Evolutionary conservation across 2,113 vertebrate genomes (phyloP).

Genomic region (Oreochromis tanganicae): DNA sequence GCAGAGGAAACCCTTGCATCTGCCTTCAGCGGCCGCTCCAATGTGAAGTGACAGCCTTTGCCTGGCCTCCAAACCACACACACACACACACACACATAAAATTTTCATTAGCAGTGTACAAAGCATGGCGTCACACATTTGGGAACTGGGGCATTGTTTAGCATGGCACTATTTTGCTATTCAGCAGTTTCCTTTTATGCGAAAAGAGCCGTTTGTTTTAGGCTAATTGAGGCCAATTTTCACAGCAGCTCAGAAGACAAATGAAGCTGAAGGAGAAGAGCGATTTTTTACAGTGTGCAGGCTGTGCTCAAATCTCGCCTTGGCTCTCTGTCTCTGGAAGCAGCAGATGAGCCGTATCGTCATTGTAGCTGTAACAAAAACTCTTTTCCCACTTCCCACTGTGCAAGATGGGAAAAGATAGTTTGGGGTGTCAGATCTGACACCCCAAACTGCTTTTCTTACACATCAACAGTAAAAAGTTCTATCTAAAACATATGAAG

Average conservation of each 20-base stretch:
- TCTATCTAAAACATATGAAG: not conserved
- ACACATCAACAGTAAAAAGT: not conserved
- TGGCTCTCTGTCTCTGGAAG: not conserved
- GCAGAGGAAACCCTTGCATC: constrained; percentile 44
- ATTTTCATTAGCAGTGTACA: constrained; percentile 33
- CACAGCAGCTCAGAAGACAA: not conserved
- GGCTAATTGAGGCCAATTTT: not conserved
- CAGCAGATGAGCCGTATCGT: not conserved
- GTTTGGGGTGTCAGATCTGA: not conserved
- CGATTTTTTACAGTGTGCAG: not conserved
- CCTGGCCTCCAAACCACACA: not conserved
- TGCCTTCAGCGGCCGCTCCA: constrained; percentile 8
- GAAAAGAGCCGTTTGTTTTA: not conserved
- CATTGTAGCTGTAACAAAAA: not conserved
- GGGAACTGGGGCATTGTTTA: constrained; percentile 31
- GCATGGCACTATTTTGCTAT: not conserved
- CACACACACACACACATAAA: not conserved
- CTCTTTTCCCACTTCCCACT: not conserved
- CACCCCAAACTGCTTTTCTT: not conserved
- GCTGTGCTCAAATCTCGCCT: not conserved
- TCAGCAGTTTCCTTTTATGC: constrained; percentile 9
- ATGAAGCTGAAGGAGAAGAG: not conserved
- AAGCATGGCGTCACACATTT: constrained; percentile 29
- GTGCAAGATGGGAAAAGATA: not conserved
- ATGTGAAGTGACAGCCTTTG: constrained; percentile 37